Evolutionary conservation across 2,113 vertebrate species (phyloP).

Genomic region (Tenebrosternarchus preto): DNA sequence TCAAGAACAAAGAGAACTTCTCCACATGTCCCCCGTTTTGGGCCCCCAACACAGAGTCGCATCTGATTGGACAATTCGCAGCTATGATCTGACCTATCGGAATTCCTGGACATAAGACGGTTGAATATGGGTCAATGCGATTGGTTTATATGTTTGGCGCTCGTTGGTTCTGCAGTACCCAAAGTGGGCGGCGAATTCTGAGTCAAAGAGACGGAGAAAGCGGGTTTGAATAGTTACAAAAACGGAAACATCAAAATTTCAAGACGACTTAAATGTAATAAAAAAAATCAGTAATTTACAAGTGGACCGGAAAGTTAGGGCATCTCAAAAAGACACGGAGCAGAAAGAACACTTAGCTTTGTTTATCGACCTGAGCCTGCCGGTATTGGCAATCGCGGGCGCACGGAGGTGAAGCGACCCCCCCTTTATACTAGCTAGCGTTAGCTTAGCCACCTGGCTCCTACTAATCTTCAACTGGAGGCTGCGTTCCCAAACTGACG

Average conservation of each 20-base stretch:
- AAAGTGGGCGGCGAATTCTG: slow-evolving; percentile 65
- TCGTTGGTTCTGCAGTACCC: slow-evolving; percentile 66
- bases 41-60: slow-evolving; percentile 46
- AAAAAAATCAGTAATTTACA: neutral
- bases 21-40: slow-evolving; percentile 66
- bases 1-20: slow-evolving; percentile 73
- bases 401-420: slow-evolving; percentile 49
- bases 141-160: slow-evolving; percentile 77
- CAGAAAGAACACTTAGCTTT: neutral
- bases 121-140: slow-evolving; percentile 47
- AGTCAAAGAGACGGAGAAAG: slow-evolving; percentile 38
- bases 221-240: slow-evolving; percentile 62
- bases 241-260: slow-evolving; percentile 64
- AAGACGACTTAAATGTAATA: slow-evolving; percentile 6
- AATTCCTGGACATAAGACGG: slow-evolving; percentile 14
- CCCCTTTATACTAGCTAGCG: slow-evolving; percentile 62
- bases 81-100: slow-evolving; percentile 42
- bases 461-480: slow-evolving; percentile 13
- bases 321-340: no score
- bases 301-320: neutral
- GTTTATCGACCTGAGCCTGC: slow-evolving; percentile 54
- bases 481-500: neutral
- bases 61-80: slow-evolving; percentile 57
- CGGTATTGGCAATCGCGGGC: slow-evolving; percentile 51
- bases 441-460: slow-evolving; percentile 14